Conservation (phyloP, 2,113 vertebrate species). For the Microcebus griseorufus region DNA sequence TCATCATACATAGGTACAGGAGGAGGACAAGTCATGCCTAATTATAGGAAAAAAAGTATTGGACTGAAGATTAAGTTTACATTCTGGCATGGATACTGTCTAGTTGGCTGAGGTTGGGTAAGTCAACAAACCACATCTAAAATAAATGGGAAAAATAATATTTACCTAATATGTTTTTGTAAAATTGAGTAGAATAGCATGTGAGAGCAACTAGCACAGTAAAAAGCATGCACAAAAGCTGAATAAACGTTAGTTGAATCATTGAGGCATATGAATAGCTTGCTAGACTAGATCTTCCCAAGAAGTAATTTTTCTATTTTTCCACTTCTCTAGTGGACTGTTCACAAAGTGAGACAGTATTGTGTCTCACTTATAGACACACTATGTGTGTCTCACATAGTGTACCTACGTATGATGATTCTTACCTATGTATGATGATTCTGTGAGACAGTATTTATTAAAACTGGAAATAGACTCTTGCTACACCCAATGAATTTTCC, state of each 20-base stretch:
- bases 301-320: not conserved
- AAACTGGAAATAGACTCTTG: not conserved
- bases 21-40: not conserved
- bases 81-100: not conserved
- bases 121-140: constrained; percentile 42
- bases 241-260: constrained; percentile 8
- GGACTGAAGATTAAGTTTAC: not conserved
- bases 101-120: not conserved
- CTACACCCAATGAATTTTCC: not conserved
- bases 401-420: no score
- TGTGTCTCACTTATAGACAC: no score
- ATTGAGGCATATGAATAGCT: not conserved
- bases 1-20: not conserved
- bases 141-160: constrained; percentile 32
- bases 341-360: not conserved
- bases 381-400: no score
- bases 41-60: not conserved
- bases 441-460: not conserved
- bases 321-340: no score
- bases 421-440: no score
- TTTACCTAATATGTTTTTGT: constrained; percentile 20
- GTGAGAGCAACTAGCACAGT: not conserved
- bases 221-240: not conserved
- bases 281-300: not conserved
- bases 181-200: not conserved